A percentile compares a stretch with the other conserved stretches of the same genome.
These are phyloP conservation scores for Gymnobelideus leadbeateri DNA, from an alignment of 2,113 vertebrate genomes.

Conservation along the genomic window DNA sequence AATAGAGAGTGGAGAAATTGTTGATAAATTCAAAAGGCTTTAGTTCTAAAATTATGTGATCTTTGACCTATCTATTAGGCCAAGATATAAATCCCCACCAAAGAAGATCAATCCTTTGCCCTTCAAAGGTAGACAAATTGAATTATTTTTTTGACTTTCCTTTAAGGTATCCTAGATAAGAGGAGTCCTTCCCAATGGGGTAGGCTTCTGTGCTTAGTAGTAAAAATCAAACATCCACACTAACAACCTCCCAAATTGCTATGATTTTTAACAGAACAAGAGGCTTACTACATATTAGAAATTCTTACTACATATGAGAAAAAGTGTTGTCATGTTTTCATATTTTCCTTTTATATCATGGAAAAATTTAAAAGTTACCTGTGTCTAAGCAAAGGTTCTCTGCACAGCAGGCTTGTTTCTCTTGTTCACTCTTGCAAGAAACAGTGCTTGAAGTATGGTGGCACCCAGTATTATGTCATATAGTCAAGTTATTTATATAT, in stretches of 20 bases:
- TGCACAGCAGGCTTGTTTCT: background rate
- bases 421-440: slow-evolving; percentile 35
- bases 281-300: background rate
- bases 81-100: background rate
- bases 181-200: slow-evolving; percentile 10
- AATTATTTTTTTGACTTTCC: background rate
- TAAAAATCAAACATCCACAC: slow-evolving; percentile 37
- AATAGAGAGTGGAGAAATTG: background rate
- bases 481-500: slow-evolving; percentile 25
- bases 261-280: slow-evolving; percentile 43
- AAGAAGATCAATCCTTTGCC: background rate
- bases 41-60: slow-evolving; percentile 1
- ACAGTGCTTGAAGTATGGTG: slow-evolving; percentile 34
- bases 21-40: background rate
- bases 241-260: slow-evolving; percentile 27
- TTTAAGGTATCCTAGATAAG: background rate
- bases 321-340: slow-evolving; percentile 35
- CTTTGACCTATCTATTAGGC: background rate
- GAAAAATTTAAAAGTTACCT: slow-evolving; percentile 42
- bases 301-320: slow-evolving; percentile 53
- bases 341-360: slow-evolving; percentile 7
- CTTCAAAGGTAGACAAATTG: background rate
- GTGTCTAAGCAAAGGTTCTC: background rate
- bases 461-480: slow-evolving; percentile 29
- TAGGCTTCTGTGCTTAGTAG: background rate